phyloP scores from a whole-genome alignment of 2,113 vertebrate species.

The Antechinus flavipes region DNA sequence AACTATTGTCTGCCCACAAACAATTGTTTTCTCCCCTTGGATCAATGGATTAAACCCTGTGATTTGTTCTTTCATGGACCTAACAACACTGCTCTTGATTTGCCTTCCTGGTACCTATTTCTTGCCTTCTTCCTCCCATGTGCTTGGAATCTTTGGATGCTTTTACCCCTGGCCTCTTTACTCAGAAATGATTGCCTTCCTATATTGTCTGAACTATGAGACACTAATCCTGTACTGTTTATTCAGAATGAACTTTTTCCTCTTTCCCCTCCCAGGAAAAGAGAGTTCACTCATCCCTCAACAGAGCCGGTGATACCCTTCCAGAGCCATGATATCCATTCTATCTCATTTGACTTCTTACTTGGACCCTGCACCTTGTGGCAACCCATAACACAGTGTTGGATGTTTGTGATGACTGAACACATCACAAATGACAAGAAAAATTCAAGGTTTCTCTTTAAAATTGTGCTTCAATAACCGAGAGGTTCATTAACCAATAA shows the following conservation, averaged over 20 bases:
- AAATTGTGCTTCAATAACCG: neutral
- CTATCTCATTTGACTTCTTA: neutral
- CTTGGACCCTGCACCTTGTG: neutral
- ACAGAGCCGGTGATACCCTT: neutral
- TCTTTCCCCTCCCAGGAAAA: too few relatives aligned
- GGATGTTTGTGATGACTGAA: neutral
- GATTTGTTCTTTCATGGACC: neutral
- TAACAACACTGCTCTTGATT: neutral
- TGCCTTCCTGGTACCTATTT: neutral
- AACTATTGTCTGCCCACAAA: neutral
- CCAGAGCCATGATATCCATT: neutral
- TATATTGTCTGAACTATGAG: neutral
- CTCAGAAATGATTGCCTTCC: neutral
- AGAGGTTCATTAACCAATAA: neutral
- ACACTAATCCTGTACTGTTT: neutral
- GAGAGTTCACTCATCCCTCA: neutral
- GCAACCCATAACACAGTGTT: neutral
- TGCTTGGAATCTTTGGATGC: neutral
- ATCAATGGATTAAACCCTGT: neutral
- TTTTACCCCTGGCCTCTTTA: neutral
- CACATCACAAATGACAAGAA: neutral
- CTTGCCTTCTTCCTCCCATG: neutral
- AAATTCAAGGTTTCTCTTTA: neutral
- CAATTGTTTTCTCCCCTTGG: neutral
- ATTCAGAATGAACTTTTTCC: neutral